Evolutionary conservation across 2,797 vertebrate genomes (phyloP), one percentile per base, ranked within the genome.

Genomic region (Fistularia tabacaria): DNA sequence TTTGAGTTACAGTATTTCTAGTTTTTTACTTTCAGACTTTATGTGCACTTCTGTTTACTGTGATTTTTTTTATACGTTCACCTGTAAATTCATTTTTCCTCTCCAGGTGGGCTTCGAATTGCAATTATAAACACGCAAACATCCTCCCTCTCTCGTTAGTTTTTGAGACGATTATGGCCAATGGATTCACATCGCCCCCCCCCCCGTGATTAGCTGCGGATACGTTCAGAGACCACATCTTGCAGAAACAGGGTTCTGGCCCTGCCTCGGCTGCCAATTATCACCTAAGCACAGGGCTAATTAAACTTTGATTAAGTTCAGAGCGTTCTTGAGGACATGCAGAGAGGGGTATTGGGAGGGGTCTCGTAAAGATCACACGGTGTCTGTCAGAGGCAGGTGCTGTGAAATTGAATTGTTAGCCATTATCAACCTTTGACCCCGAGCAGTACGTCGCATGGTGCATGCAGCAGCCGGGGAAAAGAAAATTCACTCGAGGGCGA

Each of bases 221-320:
- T 74, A 53, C 57, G 15, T 74, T 69, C 64, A 52, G 64, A 62
- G 69, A 72, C 70, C 12, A 54, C 68, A 54, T 65, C 69, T 74
- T 55, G 57, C 62, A 36, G 63, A 58, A 76, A 80, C 71, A 66
- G 75, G 66, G 74, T 75, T 69, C 69, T 69, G 63, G 76, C 76
- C 80, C 81, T 77, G 76, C 80, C 64, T 71, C 52, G 63, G 67
- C 79, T 88, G 82, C 85, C 85, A 90, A 87, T 91, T 91, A 88
- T 73, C 84, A 76, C 71, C 71, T 79, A 87, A 87, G 83, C 76
- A 62, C 62, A 81, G 78, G 81, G 78, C 87, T 90, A 91, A 91
- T 92, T 90, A 90, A 88, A 85, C 80, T 88, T 90, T 89, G 85
- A 91, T 91, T 84, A 88, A 85, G 86, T 85, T 85, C 81, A 80